phyloP scores from a whole-genome alignment of 1,140 invertebrate species.

The Orchesella cincta region DNA sequence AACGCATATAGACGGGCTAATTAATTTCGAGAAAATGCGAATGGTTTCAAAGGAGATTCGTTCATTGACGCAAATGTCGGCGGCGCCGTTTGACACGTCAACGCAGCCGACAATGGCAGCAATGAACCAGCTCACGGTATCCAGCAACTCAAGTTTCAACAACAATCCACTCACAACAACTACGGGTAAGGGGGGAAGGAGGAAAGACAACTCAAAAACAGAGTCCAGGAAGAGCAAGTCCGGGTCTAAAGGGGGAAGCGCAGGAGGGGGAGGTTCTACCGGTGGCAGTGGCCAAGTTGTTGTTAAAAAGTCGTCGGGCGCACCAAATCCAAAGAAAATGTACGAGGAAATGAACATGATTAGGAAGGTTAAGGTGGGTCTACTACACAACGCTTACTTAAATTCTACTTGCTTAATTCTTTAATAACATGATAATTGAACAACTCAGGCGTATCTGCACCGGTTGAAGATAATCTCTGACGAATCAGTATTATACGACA shows the following conservation, averaged over 20 bases:
- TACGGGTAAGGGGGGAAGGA: conserved; percentile 38
- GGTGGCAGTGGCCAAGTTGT: background rate
- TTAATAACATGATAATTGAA: conserved; percentile 77
- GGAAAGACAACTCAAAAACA: conserved; percentile 43
- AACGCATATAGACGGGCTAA: conserved; percentile 84
- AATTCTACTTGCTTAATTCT: background rate
- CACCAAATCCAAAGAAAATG: conserved; percentile 96
- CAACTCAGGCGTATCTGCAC: conserved; percentile 79
- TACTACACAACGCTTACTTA: too few relatives aligned
- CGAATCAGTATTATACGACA: conserved; percentile 82
- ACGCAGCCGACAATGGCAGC: conserved; percentile 84
- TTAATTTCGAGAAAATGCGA: conserved; percentile 97
- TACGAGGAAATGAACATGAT: conserved; percentile 77
- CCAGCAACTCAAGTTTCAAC: conserved; percentile 45
- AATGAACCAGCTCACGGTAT: conserved; percentile 74
- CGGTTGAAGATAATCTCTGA: conserved; percentile 89
- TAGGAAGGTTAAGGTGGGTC: conserved; percentile 43
- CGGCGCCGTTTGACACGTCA: conserved; percentile 83
- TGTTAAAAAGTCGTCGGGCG: conserved; percentile 62
- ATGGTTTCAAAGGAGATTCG: conserved; percentile 98
- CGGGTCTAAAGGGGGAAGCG: conserved; percentile 90
- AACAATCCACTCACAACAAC: conserved; percentile 40
- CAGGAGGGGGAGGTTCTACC: conserved; percentile 5
- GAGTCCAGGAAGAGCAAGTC: conserved; percentile 58
- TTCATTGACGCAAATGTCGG: conserved; percentile 91